A percentile compares a stretch with the other conserved stretches of the same genome.
Evolutionary conservation across 2,888 invertebrate species (phyloP).

Genomic region (Macaria liturata): DNA sequence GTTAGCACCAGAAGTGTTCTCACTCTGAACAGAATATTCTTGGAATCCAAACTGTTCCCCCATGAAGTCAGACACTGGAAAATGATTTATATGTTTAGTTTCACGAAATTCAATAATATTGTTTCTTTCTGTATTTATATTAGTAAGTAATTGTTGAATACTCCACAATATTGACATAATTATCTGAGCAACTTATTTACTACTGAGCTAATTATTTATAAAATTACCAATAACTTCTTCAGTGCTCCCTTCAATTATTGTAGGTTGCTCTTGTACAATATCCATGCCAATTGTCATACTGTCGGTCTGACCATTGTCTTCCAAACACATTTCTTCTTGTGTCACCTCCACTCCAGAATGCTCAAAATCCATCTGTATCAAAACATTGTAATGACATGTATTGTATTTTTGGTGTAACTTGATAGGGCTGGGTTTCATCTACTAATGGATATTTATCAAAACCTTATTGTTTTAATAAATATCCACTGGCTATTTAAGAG

Average conservation of each 20-base stretch:
- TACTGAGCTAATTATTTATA: too few species aligned
- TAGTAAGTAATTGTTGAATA: too few species aligned
- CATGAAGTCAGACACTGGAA: constrained; percentile 66
- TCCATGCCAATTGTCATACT: constrained; percentile 64
- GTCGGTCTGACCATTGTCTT: constrained; percentile 48
- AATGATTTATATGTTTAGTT: not conserved
- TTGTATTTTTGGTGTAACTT: not conserved
- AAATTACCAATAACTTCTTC: constrained; percentile 73
- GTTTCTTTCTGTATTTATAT: too few species aligned
- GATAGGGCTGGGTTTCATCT: not conserved
- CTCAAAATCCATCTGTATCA: constrained; percentile 69
- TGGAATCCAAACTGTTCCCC: constrained; percentile 67
- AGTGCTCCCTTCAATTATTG: constrained; percentile 68
- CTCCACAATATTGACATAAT: too few species aligned
- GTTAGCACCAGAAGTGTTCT: constrained; percentile 49
- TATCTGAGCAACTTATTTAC: too few species aligned
- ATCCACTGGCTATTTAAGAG: not conserved
- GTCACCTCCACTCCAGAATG: constrained; percentile 58
- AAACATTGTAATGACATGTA: not conserved
- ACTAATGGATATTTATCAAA: too few species aligned
- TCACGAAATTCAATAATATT: too few species aligned
- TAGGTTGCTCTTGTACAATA: constrained; percentile 62
- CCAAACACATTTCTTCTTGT: constrained; percentile 62
- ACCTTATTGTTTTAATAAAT: too few species aligned
- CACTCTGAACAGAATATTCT: constrained; percentile 61